A percentile compares a stretch with the other conserved stretches of the same genome.
Evolutionary conservation across 2,113 vertebrate genomes (phyloP).

Genomic region (Alethe diademata): DNA sequence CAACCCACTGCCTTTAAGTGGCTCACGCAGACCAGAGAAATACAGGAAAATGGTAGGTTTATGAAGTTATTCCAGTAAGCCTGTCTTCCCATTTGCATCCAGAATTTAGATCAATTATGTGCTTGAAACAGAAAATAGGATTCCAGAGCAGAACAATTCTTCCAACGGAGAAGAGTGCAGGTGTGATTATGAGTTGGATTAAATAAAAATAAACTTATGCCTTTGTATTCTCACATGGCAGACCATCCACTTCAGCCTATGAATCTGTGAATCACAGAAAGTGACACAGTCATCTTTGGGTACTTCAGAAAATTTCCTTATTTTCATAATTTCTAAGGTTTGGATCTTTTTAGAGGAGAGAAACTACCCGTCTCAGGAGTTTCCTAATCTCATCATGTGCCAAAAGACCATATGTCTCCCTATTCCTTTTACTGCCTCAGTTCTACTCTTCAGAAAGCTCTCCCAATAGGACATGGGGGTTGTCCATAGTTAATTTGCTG

Average conservation of each 20-base stretch:
- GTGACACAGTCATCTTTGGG: neutral
- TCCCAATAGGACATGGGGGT: neutral
- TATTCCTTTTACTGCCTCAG: neutral
- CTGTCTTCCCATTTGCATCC: neutral
- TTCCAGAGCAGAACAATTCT: neutral
- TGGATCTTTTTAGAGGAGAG: neutral
- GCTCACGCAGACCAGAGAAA: neutral
- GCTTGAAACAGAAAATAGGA: neutral
- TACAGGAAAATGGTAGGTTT: neutral
- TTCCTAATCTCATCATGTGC: neutral
- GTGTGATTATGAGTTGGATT: neutral
- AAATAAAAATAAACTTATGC: neutral
- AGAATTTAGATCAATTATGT: neutral
- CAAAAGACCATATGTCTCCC: neutral
- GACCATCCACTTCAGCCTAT: neutral
- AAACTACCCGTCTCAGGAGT: neutral
- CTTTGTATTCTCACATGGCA: neutral
- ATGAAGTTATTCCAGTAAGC: neutral
- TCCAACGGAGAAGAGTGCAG: neutral
- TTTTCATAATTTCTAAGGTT: neutral
- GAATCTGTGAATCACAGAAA: neutral
- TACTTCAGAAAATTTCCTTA: neutral
- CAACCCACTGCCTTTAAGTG: neutral
- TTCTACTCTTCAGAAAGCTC: neutral
- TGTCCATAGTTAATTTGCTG: neutral